These are phyloP conservation scores for Takifugu flavidus DNA, from an alignment of 2,113 vertebrate species.

Conservation along the genomic window DNA sequence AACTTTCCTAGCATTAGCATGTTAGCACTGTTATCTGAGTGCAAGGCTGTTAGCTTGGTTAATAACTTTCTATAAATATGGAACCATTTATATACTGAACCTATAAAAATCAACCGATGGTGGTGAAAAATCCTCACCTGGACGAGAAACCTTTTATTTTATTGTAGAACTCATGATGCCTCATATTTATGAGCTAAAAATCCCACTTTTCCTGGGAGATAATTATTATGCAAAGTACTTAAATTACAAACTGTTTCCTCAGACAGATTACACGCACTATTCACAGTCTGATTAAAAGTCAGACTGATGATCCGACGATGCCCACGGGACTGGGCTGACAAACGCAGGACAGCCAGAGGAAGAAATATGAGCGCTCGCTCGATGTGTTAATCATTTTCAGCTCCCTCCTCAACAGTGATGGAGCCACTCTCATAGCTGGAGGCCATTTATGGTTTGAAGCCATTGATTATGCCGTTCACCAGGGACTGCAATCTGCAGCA, in stretches of 20 bases:
- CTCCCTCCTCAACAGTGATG: conserved; percentile 28
- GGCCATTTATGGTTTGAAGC: conserved; percentile 49
- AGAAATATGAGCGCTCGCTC: conserved; percentile 34
- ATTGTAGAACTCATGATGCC: conserved; percentile 1
- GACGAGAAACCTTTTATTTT: not conserved
- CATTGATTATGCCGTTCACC: conserved; percentile 46
- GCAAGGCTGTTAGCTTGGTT: not conserved
- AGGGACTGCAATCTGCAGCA: conserved; percentile 33
- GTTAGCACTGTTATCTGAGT: not conserved
- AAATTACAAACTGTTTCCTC: conserved; percentile 19
- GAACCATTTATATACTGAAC: not conserved
- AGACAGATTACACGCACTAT: conserved; percentile 17
- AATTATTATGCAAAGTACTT: conserved; percentile 15
- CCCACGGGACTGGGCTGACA: conserved; percentile 15
- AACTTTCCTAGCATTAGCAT: conserved; percentile 2
- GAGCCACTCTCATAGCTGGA: conserved; percentile 39
- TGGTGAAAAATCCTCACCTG: not conserved
- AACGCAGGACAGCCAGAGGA: conserved; percentile 13
- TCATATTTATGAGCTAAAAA: not conserved
- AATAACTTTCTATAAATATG: not conserved
- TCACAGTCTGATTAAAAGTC: conserved; percentile 32
- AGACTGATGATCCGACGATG: conserved; percentile 1
- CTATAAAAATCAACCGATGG: too few species aligned
- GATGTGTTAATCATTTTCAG: conserved; percentile 38
- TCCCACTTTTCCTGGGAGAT: conserved; percentile 9